A percentile compares a stretch with the other conserved stretches of the same genome.
Evolutionary conservation across 2,888 invertebrate genomes (phyloP).

Genomic region (Calameuta idolon): DNA sequence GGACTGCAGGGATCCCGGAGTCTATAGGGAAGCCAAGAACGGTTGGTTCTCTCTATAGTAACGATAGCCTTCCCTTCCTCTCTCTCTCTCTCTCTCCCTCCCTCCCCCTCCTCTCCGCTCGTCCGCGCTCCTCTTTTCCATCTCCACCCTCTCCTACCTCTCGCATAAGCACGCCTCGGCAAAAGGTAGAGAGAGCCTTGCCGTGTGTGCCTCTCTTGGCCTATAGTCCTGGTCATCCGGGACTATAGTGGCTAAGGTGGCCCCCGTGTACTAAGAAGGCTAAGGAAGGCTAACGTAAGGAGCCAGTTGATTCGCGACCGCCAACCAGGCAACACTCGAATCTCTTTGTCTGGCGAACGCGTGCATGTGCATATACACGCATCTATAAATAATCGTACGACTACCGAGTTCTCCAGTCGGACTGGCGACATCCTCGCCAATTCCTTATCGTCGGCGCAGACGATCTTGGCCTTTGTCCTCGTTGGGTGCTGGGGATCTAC

Average conservation of each 20-base stretch:
- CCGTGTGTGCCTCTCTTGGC: not conserved
- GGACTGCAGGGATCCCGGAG: not conserved
- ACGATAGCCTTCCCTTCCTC: not conserved
- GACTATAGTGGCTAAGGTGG: slow-evolving; percentile 47
- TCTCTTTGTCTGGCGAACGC: slow-evolving; percentile 37
- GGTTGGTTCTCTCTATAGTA: not conserved
- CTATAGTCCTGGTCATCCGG: slow-evolving; percentile 48
- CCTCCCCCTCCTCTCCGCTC: not conserved
- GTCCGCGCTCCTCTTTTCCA: no score
- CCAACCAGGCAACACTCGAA: slow-evolving; percentile 55
- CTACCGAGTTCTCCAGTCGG: slow-evolving; percentile 25
- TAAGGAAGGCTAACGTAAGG: slow-evolving; percentile 25
- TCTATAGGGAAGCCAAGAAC: not conserved
- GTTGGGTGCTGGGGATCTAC: not conserved
- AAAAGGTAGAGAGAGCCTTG: not conserved
- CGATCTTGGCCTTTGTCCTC: slow-evolving; percentile 5
- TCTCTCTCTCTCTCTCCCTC: not conserved
- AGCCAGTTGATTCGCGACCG: slow-evolving; percentile 61
- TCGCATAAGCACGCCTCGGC: not conserved
- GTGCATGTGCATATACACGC: slow-evolving; percentile 16
- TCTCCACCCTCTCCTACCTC: not conserved
- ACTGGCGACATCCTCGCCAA: slow-evolving; percentile 14
- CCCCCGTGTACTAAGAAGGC: not conserved
- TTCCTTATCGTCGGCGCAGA: slow-evolving; percentile 23
- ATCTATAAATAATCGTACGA: slow-evolving; percentile 39